Conservation (phyloP, 2,797 vertebrate species). For the Melanotaenia maccullochi region DNA sequence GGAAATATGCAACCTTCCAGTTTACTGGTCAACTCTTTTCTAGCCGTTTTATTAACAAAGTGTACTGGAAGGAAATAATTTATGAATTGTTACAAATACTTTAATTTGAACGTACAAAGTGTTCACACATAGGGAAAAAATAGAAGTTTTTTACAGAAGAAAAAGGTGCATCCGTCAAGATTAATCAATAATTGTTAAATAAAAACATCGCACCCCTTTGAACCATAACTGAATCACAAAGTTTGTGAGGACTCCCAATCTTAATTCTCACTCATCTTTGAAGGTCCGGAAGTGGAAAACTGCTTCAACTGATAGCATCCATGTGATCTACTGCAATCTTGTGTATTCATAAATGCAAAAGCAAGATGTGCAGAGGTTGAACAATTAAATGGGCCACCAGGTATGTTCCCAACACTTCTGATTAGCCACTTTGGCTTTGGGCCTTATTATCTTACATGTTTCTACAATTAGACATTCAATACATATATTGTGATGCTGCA, state of each 20-base stretch:
- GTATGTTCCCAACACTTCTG: too few species aligned
- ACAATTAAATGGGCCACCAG: not conserved
- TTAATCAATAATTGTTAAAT: not conserved
- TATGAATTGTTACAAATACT: too few species aligned
- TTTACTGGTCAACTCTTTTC: too few species aligned
- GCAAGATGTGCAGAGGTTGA: not conserved
- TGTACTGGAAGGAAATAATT: too few species aligned
- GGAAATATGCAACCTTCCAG: too few species aligned
- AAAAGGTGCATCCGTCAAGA: too few species aligned
- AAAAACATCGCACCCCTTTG: not conserved
- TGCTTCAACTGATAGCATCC: not conserved
- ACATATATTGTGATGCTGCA: not conserved
- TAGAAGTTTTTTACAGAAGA: too few species aligned
- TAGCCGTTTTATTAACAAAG: too few species aligned
- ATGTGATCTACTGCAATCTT: not conserved
- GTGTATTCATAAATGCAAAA: too few species aligned
- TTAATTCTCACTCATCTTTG: not conserved
- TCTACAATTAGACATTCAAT: conserved; percentile 6
- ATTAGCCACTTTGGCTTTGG: too few species aligned
- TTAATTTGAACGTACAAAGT: too few species aligned
- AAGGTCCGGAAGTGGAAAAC: not conserved
- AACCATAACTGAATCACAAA: not conserved
- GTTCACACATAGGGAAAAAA: too few species aligned
- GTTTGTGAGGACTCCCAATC: not conserved
- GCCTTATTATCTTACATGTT: conserved; percentile 3